Evolutionary conservation across 2,113 vertebrate genomes (phyloP), one percentile per base, ranked within the genome.

Genomic region (Neomonachus schauinslandi): DNA sequence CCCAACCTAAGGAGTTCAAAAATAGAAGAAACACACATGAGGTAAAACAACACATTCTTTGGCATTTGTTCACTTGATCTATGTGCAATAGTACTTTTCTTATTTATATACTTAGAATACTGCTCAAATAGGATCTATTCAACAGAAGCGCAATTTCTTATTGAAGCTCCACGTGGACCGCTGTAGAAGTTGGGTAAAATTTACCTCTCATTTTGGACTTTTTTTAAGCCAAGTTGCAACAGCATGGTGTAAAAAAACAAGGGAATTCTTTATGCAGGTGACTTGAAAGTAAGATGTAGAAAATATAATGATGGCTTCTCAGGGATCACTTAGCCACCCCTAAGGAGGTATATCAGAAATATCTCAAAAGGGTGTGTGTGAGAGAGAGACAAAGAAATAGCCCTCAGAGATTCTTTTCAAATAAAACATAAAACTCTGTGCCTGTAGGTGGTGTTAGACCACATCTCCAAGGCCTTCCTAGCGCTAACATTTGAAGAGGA

Each of bases 1-100:
- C 99, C 98, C 93, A 99, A 86, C 98, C 99, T 99, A 96, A 53
- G 36, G 5, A 10, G n/a, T 98, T 92, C 8, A 92, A 31, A 97
- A 97, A 84, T 1, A 69, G 57, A 80, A 80, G 16, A 98, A n/a
- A 79, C n/a, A 69, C 49, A 91, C 8, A 26, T n/a, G 2, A 98
- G 63, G 82, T 8, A 87, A 67, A 95, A 55, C 15, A 71, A 0
- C 1, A 36, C 31, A 22, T 5, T 0, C 16, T 42, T 67, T 42
- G 86, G n/a, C 36, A 55, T 95, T 93, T 89, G 67, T 59, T 94
- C 61, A 59, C 63, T 46, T 55, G 46, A 46, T 59, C 1, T 36
- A 84, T 39, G 14, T 1, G 31, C 13, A 77, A 53, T 0, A 71
- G n/a, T 59, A 86, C 11, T 67, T 92, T 80, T 83, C 33, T 36